Conservation (phyloP, 2,888 invertebrate genomes). For the Acanthosepion esculentum region DNA sequence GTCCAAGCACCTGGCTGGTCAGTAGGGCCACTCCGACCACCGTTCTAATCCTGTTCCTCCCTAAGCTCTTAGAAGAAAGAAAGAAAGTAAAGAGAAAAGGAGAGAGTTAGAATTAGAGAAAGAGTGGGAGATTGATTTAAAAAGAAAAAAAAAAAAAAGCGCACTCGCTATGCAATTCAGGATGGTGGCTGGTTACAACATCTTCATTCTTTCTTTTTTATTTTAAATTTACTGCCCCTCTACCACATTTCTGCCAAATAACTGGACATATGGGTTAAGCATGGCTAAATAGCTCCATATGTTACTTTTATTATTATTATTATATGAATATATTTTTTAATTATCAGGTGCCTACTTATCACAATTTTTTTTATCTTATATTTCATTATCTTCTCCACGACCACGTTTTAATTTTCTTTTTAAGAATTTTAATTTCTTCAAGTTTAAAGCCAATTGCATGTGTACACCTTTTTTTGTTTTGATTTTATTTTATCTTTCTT, state of each 20-base stretch:
- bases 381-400: not conserved
- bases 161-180: not conserved
- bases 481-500: not conserved
- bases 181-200: not conserved
- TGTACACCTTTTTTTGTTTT: not conserved
- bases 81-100: not conserved
- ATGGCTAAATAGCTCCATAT: not conserved
- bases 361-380: not conserved
- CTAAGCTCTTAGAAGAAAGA: not conserved
- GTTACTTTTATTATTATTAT: not conserved
- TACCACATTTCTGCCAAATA: not conserved
- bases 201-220: not conserved
- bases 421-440: not conserved
- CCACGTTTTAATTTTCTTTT: not conserved
- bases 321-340: not conserved
- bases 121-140: not conserved
- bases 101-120: not conserved
- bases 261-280: not conserved
- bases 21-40: slow-evolving; percentile 7
- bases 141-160: not conserved
- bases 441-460: not conserved
- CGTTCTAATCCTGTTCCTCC: not conserved
- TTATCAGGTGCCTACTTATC: not conserved
- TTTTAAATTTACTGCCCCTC: not conserved
- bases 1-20: slow-evolving; percentile 33